A percentile compares a stretch with the other conserved stretches of the same genome.
These are phyloP conservation scores for Caerostris extrusa DNA, from an alignment of 1,140 invertebrate genomes.

Conservation along the genomic window DNA sequence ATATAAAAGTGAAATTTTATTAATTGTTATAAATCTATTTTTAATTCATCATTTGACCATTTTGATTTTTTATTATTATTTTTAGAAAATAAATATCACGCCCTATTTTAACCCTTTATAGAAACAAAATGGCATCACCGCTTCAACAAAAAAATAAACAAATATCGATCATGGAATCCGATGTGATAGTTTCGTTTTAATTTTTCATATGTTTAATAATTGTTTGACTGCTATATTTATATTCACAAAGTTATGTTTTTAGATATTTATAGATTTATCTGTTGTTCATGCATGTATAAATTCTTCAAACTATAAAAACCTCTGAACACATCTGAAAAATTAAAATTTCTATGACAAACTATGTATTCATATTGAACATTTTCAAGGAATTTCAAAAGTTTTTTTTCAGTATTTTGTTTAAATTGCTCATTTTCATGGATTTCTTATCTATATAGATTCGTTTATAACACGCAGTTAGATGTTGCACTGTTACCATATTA, in stretches of 20 bases:
- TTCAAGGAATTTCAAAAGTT: background rate
- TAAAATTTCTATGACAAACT: background rate
- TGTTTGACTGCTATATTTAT: background rate
- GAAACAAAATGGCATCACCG: slow-evolving; percentile 52
- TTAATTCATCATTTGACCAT: too few species aligned
- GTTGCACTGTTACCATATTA: background rate
- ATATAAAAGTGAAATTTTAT: too few species aligned
- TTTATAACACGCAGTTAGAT: background rate
- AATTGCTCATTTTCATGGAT: background rate
- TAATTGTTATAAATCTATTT: too few species aligned
- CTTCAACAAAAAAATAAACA: slow-evolving; percentile 76
- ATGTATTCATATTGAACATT: background rate
- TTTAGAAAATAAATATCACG: too few species aligned
- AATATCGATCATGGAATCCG: slow-evolving; percentile 76
- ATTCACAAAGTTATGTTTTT: slow-evolving; percentile 47
- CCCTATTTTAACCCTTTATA: background rate
- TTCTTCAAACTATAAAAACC: background rate
- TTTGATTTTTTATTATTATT: too few species aligned
- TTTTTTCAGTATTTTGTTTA: background rate
- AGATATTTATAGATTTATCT: slow-evolving; percentile 59
- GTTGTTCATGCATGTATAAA: slow-evolving; percentile 10
- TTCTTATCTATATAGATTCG: background rate
- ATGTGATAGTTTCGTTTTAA: slow-evolving; percentile 68
- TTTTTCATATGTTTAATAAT: slow-evolving; percentile 59
- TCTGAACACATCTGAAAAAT: background rate